These are phyloP conservation scores for Telmatochromis sp. DNA, from an alignment of 2,113 vertebrate species.

Conservation along the genomic window DNA sequence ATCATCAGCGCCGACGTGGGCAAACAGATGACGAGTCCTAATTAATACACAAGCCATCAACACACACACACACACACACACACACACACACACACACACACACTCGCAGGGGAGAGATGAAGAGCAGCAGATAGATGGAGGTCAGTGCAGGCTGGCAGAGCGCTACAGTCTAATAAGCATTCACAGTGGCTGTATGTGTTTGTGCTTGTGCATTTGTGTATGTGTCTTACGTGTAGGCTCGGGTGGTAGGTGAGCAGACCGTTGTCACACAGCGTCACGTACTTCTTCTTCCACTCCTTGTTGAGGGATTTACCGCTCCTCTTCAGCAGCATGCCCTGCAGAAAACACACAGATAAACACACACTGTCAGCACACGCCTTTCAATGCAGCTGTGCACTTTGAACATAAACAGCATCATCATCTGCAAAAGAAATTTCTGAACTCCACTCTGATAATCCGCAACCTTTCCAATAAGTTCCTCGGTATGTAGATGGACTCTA, in stretches of 20 bases:
- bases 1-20: slow-evolving; percentile 47
- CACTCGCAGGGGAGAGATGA: neutral
- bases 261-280: slow-evolving; percentile 91
- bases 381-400: neutral
- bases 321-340: slow-evolving; percentile 92
- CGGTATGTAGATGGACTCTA: neutral
- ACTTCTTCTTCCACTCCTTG: slow-evolving; percentile 99
- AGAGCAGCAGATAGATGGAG: neutral
- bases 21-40: slow-evolving; percentile 57
- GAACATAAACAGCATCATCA: neutral
- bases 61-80: neutral
- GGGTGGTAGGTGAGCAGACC: slow-evolving; percentile 95
- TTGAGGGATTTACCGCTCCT: slow-evolving; percentile 91
- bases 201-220: slow-evolving; percentile 8
- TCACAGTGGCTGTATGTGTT: neutral
- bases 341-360: neutral
- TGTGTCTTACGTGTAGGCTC: slow-evolving; percentile 85
- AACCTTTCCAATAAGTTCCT: neutral
- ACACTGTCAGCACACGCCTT: neutral
- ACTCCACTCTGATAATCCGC: neutral
- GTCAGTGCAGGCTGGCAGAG: slow-evolving; percentile 12
- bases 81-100: neutral
- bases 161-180: slow-evolving; percentile 14
- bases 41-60: slow-evolving; percentile 50
- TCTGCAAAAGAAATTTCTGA: neutral